phyloP scores from a whole-genome alignment of 2,888 invertebrate species.

The Heliconius cydno region DNA sequence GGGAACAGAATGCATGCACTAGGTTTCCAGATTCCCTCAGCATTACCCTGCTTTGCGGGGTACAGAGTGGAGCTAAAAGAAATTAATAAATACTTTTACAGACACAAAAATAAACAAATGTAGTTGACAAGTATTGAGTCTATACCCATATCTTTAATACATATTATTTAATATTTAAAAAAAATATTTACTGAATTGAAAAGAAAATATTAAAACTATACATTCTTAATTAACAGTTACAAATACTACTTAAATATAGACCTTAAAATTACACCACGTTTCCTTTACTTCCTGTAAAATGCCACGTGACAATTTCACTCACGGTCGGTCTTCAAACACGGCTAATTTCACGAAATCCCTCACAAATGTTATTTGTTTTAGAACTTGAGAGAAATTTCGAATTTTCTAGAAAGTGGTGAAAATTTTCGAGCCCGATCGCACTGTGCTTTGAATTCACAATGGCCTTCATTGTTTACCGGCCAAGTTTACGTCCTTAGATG shows the following conservation, averaged over 20 bases:
- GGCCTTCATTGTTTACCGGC: constrained; percentile 49
- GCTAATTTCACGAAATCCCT: constrained; percentile 46
- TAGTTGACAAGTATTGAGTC: no score
- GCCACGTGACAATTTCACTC: constrained; percentile 42
- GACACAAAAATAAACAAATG: no score
- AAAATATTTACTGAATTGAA: neutral
- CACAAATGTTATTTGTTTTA: constrained; percentile 50
- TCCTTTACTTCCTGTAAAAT: constrained; percentile 26
- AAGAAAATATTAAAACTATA: neutral
- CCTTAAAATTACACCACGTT: constrained; percentile 28
- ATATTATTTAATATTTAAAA: no score
- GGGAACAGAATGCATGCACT: no score
- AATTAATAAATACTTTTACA: no score
- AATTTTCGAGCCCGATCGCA: constrained; percentile 60
- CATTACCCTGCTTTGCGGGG: no score
- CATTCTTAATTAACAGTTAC: neutral
- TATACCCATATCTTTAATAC: no score
- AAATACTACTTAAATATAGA: neutral
- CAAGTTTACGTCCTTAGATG: constrained; percentile 47
- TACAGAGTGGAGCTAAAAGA: no score
- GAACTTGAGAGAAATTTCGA: constrained; percentile 53
- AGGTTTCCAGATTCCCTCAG: no score
- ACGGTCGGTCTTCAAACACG: constrained; percentile 41
- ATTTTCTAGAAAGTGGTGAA: constrained; percentile 67
- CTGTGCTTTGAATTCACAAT: constrained; percentile 65